A percentile compares a stretch with the other conserved stretches of the same genome.
These are phyloP conservation scores for Drosophila colorata DNA, from an alignment of 2,888 invertebrate genomes.

Conservation along the genomic window DNA sequence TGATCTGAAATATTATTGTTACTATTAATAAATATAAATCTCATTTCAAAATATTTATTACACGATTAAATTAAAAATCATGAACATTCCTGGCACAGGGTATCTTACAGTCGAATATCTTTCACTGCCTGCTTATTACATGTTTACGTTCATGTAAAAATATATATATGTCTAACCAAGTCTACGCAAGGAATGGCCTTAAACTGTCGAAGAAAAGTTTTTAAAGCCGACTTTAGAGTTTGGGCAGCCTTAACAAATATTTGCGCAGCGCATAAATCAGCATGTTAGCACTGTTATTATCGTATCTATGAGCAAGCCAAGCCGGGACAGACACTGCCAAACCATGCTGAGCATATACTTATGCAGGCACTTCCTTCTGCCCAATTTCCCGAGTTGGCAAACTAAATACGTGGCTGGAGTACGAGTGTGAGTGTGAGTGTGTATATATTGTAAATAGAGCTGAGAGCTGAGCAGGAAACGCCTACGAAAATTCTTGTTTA, in stretches of 20 bases:
- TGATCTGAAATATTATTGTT: no score
- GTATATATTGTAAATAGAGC: slow-evolving; percentile 41
- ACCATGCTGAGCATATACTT: slow-evolving; percentile 19
- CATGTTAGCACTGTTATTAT: slow-evolving; percentile 72
- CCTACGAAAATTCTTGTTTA: slow-evolving; percentile 65
- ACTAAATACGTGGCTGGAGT: slow-evolving; percentile 28
- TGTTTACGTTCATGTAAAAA: background rate
- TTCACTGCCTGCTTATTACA: background rate
- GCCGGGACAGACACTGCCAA: slow-evolving; percentile 2
- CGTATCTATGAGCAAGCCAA: slow-evolving; percentile 44
- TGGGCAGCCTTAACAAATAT: slow-evolving; percentile 58
- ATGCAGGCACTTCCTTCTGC: slow-evolving; percentile 49
- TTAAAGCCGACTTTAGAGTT: slow-evolving; percentile 29
- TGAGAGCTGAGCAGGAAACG: slow-evolving; percentile 37
- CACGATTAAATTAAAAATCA: no score
- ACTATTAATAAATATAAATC: no score
- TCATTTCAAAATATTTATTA: no score
- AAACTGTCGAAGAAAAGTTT: slow-evolving; percentile 44
- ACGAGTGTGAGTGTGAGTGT: slow-evolving; percentile 11
- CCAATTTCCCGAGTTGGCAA: slow-evolving; percentile 51
- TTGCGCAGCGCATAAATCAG: slow-evolving; percentile 70
- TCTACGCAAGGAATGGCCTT: slow-evolving; percentile 14
- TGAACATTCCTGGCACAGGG: background rate
- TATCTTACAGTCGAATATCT: background rate
- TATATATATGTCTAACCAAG: background rate